Evolutionary conservation across 1,140 invertebrate species (phyloP), one percentile per base, ranked within the genome.

Genomic region (Globodera ellingtonae): DNA sequence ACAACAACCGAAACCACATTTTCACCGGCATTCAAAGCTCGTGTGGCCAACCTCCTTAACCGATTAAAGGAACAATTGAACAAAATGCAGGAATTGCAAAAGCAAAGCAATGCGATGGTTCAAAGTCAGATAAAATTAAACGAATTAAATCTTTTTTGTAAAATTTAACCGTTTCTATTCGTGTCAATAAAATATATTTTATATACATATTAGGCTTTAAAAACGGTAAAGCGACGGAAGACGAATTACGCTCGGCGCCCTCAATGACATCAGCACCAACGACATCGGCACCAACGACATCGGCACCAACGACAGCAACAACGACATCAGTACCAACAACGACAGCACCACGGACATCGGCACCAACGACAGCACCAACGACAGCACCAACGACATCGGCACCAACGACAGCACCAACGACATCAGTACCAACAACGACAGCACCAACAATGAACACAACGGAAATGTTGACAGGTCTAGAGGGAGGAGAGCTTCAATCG

Each of bases 31-130:
- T 77, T 77, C 47, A 77, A 77, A 21, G 75, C 75, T 46, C 65
- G 35, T 24, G 47, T 77, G 21, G 75, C 75, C 21, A 77, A 77
- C 67, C 67, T 77, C 3, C 69, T 77, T 24, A 77, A 77, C 48
- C 52, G 62, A 18, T n/a, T 77, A 6, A 77, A 77, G 46, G 75
- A 77, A 3, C 75, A 77, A 67, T 67, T 77, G 24, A 62, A 67
- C 62, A 65, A 69, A 46, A 67, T 77, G 65, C 56, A 24, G 3
- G 75, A 77, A 62, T 65, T 77, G 65, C 75, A 77, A 35, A 52
- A 48, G 24, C 59, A 70, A 47, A 62, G 56, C 56, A 70, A 70
- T 44, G 67, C 21, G 10, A 70, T 70, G 24, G 67, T 62, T 18
- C 13, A 62, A 62, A 62, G 56, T 62, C 10, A 62, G 56, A 18